phyloP scores from a whole-genome alignment of 2,113 vertebrate species.

The Indicator indicator region DNA sequence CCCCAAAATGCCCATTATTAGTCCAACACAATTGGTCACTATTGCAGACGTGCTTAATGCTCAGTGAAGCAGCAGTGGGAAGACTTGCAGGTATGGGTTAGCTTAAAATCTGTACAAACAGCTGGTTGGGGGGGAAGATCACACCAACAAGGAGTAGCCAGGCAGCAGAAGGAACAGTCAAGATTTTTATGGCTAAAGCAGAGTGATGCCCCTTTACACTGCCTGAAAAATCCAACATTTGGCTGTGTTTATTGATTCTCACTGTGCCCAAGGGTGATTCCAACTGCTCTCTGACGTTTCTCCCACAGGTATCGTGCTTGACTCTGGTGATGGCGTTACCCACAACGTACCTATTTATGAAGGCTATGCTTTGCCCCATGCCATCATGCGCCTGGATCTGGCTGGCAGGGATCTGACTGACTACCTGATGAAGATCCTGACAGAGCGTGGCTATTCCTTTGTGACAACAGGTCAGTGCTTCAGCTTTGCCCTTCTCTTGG shows the following conservation, averaged over 20 bases:
- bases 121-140: background rate
- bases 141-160: background rate
- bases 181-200: background rate
- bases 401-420: constrained; percentile 93
- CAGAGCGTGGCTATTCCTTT: constrained; percentile 94
- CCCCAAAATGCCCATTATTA: background rate
- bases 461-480: constrained; percentile 88
- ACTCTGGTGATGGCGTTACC: constrained; percentile 90
- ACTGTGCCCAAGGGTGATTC: background rate
- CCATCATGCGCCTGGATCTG: constrained; percentile 88
- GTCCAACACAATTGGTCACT: background rate
- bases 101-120: background rate
- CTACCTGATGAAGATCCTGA: constrained; percentile 98
- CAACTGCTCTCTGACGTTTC: background rate
- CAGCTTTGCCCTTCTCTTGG: background rate
- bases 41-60: background rate
- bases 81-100: background rate
- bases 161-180: background rate
- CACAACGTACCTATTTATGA: constrained; percentile 91
- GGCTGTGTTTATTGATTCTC: background rate
- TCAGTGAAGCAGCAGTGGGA: background rate
- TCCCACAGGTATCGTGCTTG: constrained; percentile 90
- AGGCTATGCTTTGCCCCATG: constrained; percentile 86
- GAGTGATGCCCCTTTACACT: background rate
- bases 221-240: background rate